Evolutionary conservation across 2,888 invertebrate species (phyloP), one percentile per base, ranked within the genome.

Genomic region (Candidula unifasciata): DNA sequence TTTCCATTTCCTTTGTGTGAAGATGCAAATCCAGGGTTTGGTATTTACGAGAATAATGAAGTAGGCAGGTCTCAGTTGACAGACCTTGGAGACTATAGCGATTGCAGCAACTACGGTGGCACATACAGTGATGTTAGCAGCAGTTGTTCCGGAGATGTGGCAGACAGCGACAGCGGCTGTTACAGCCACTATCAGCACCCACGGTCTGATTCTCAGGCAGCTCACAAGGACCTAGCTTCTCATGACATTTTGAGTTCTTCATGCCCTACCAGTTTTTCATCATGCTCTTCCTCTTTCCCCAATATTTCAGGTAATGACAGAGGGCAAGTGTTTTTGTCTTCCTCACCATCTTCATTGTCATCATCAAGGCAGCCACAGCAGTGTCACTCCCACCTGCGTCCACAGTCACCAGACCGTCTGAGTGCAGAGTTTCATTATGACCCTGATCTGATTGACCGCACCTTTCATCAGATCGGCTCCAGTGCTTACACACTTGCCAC

Each of bases 151-250:
- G 60, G 82, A 60, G 80, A 82, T 33, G 64, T 64, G 0, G 84
- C 66, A 8, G 84, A 85, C 37, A 86, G 85, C 60, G 84, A 84
- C 80, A 85, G 85, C n/a, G 84, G 86, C 27, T 80, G 76, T 18
- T 85, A 85, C 73, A 83, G 82, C 24, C 80, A 85, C 73, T 84
- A 84, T 84, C 82, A 84, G 33, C 78, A 80, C 8, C 82, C 83
- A 57, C 73, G 60, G 54, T 57, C 81, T 35, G 74, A 81, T 37
- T n/a, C 78, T 3, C 35, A 1, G 24, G 27, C 80, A n/a, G 52
- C 78, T 2, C 57, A 69, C 57, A 79, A 35, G 27, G 73, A 71
- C 52, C 44, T 44, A 24, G n/a, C 37, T 37, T 3, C 13, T 30
- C 80, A 18, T 52, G 73, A 44, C 27, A 69, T 3, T 57, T 52